phyloP scores from a whole-genome alignment of 35 echinoderm and acorn worm genomes.

The Hemicentrotus pulcherrimus region DNA sequence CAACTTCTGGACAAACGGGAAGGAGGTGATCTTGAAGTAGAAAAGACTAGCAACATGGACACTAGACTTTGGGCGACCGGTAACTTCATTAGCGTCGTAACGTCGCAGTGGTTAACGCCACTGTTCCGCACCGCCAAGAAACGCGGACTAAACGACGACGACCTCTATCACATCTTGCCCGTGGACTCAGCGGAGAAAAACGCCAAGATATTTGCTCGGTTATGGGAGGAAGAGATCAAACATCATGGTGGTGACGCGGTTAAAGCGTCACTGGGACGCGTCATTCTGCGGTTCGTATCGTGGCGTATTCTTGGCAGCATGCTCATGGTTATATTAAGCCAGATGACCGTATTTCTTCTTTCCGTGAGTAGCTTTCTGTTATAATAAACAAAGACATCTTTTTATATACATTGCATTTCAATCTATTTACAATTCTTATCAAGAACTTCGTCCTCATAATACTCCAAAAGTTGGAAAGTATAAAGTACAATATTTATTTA shows the following conservation, averaged over 20 bases:
- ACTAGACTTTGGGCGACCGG: background rate
- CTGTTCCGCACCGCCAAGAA: background rate
- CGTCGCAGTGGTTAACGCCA: background rate
- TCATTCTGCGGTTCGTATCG: slow-evolving; percentile 17
- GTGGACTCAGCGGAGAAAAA: background rate
- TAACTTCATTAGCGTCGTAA: background rate
- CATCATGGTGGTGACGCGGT: background rate
- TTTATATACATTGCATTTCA: too few relatives aligned
- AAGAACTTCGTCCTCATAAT: too few relatives aligned
- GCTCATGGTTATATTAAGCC: background rate
- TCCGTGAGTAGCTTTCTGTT: background rate
- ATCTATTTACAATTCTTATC: too few relatives aligned
- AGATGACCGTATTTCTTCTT: background rate
- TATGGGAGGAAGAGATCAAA: slow-evolving; percentile 20
- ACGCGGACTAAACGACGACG: background rate
- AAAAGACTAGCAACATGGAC: background rate
- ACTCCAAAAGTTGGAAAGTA: too few relatives aligned
- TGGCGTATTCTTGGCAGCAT: background rate
- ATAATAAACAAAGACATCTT: too few relatives aligned
- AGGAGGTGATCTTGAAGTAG: background rate
- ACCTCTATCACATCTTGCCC: background rate
- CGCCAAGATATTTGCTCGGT: background rate
- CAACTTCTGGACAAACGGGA: background rate
- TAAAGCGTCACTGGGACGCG: background rate
- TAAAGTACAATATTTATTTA: too few relatives aligned